Conservation (phyloP, 2,888 invertebrate species). For the Aromia moschata region DNA sequence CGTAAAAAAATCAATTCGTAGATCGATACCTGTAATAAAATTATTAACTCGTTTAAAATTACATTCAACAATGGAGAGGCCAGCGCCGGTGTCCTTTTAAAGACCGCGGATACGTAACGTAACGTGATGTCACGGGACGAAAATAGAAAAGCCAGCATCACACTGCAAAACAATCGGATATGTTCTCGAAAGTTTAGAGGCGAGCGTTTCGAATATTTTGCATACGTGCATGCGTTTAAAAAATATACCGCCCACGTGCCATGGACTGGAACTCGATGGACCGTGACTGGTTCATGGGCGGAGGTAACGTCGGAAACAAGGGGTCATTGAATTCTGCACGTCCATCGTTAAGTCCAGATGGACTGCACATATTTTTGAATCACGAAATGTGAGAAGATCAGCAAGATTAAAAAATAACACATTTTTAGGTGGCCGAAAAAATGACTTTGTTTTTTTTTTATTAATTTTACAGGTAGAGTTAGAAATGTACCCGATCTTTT, state of each 20-base stretch:
- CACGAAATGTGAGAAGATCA: no score
- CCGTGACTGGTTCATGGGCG: neutral
- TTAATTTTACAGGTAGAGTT: no score
- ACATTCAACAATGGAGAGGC: slow-evolving; percentile 19
- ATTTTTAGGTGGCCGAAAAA: no score
- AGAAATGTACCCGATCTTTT: no score
- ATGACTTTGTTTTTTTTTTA: no score
- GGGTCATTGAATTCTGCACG: no score
- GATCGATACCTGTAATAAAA: no score
- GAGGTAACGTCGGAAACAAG: neutral
- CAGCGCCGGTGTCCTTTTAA: slow-evolving; percentile 20
- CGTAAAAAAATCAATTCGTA: no score
- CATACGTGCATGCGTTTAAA: slow-evolving; percentile 22
- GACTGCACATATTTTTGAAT: no score
- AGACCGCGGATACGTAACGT: slow-evolving; percentile 15
- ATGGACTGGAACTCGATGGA: slow-evolving; percentile 6
- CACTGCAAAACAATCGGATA: slow-evolving; percentile 22
- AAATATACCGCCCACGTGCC: slow-evolving; percentile 15
- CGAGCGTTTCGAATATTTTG: slow-evolving; percentile 16
- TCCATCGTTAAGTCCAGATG: no score
- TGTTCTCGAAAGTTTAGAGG: slow-evolving; percentile 25
- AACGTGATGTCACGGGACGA: slow-evolving; percentile 22
- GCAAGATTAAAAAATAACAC: no score
- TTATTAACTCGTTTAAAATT: slow-evolving; percentile 4
- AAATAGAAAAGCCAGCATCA: slow-evolving; percentile 25